These are phyloP conservation scores for Stegastes partitus DNA, from an alignment of 2,113 vertebrate species.

Conservation along the genomic window DNA sequence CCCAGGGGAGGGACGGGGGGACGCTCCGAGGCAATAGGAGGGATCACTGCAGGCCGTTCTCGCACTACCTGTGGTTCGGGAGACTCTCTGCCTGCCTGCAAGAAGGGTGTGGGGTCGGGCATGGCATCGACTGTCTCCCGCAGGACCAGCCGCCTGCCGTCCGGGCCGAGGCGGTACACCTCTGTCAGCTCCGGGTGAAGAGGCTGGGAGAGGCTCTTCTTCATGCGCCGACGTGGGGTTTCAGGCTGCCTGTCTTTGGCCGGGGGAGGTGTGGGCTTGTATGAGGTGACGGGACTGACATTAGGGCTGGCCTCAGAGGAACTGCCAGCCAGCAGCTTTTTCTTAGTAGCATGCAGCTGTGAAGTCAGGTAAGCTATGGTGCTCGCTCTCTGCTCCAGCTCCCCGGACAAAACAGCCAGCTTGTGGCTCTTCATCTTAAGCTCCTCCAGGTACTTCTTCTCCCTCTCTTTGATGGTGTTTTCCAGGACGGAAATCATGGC, in stretches of 20 bases:
- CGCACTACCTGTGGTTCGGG: constrained; percentile 89
- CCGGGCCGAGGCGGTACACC: constrained; percentile 90
- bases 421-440: constrained; percentile 97
- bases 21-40: constrained; percentile 91
- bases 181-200: constrained; percentile 96
- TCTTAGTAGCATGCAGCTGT: constrained; percentile 95
- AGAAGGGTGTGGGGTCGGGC: constrained; percentile 96
- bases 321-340: constrained; percentile 89
- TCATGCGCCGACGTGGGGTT: constrained; percentile 91
- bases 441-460: constrained; percentile 97
- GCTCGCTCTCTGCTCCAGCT: constrained; percentile 96
- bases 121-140: constrained; percentile 93
- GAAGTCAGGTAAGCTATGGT: constrained; percentile 96
- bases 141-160: constrained; percentile 90
- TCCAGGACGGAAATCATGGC: constrained; percentile 94
- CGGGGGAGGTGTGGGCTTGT: constrained; percentile 90
- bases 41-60: constrained; percentile 92
- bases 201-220: constrained; percentile 96
- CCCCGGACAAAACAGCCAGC: constrained; percentile 91
- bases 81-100: constrained; percentile 85
- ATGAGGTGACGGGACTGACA: constrained; percentile 86
- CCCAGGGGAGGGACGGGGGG: constrained; percentile 66
- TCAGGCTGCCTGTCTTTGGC: constrained; percentile 85
- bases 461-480: constrained; percentile 93
- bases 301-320: constrained; percentile 88